Conservation (phyloP, 2,113 vertebrate species). For the Megaceryle maxima region DNA sequence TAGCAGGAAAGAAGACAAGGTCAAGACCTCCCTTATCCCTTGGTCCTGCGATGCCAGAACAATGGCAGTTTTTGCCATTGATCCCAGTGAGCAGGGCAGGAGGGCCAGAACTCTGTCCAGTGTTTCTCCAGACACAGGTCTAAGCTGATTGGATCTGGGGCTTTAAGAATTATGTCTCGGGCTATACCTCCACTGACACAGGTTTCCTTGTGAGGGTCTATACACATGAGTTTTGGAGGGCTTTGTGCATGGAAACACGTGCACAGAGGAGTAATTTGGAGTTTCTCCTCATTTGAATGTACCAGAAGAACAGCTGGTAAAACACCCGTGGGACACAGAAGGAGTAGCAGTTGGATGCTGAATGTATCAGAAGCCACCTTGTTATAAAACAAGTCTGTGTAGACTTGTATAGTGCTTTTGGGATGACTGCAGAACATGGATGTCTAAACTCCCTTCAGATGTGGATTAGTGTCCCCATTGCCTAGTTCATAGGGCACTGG, state of each 20-base stretch:
- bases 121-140: neutral
- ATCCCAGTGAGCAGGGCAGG: neutral
- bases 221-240: neutral
- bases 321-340: neutral
- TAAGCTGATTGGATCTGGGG: neutral
- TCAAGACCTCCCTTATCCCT: neutral
- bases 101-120: neutral
- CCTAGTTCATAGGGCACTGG: neutral
- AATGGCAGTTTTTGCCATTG: neutral
- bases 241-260: neutral
- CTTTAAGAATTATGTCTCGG: neutral
- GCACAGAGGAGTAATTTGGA: neutral
- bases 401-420: neutral
- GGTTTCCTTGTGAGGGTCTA: neutral
- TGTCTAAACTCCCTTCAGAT: neutral
- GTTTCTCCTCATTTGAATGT: neutral
- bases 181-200: neutral
- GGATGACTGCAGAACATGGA: neutral
- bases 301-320: neutral
- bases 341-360: neutral
- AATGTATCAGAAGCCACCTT: neutral
- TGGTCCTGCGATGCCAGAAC: neutral
- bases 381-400: neutral
- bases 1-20: neutral
- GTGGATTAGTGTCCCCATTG: neutral